Conservation (phyloP, 2,113 vertebrate species). For the Oncorhynchus keta region DNA sequence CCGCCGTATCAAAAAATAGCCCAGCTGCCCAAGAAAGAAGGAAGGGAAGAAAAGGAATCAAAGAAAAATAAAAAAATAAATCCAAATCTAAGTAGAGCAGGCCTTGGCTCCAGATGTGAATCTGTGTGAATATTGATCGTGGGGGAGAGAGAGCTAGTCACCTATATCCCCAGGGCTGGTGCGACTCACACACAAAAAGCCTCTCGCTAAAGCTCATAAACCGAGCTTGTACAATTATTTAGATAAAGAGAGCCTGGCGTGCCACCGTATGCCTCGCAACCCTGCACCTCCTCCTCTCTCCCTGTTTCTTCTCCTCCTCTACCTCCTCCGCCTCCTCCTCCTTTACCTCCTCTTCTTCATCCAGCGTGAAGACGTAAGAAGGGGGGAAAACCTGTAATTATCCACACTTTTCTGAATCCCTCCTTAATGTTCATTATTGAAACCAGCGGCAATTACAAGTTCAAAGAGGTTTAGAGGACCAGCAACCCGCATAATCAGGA, state of each 20-base stretch:
- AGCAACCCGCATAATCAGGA: conserved; percentile 96
- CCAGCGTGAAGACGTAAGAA: conserved; percentile 64
- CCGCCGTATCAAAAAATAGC: too few relatives aligned
- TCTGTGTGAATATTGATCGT: conserved; percentile 92
- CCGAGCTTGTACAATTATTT: conserved; percentile 80
- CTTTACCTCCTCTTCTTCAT: conserved; percentile 59
- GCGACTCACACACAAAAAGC: conserved; percentile 21
- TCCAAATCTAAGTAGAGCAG: conserved; percentile 75
- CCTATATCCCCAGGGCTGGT: conserved; percentile 78
- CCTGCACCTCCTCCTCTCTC: conserved; percentile 65
- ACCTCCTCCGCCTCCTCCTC: conserved; percentile 47
- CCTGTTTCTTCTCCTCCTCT: conserved; percentile 56
- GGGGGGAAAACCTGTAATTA: conserved; percentile 83
- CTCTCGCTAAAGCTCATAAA: conserved; percentile 72
- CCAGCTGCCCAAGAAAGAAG: conserved; percentile 29
- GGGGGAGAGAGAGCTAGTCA: conserved; percentile 68
- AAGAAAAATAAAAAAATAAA: conserved; percentile 55
- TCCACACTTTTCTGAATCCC: conserved; percentile 91
- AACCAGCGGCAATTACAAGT: conserved; percentile 99
- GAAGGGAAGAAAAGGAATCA: conserved; percentile 34
- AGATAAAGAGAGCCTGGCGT: conserved; percentile 69
- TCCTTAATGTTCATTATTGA: conserved; percentile 99
- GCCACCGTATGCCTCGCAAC: conserved; percentile 75
- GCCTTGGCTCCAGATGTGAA: conserved; percentile 88
- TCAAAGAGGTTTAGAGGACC: conserved; percentile 98